Percentiles rank a stretch among this genome's conserved stretches.
Conservation (phyloP, 2,797 vertebrate genomes). For the Acomys russatus region DNA sequence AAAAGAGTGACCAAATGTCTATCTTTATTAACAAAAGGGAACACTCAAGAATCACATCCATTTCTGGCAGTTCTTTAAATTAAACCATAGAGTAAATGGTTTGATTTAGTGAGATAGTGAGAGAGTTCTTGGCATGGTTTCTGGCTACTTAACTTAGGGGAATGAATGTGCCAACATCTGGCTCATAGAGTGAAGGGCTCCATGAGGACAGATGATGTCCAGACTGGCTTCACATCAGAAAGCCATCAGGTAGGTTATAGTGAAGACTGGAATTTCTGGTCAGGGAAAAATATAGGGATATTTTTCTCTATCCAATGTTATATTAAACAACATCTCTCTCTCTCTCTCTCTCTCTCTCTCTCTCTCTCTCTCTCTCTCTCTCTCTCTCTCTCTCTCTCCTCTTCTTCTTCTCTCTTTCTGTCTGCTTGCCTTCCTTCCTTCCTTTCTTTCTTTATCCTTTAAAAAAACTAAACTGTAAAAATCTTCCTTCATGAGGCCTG, state of each 20-base stretch:
- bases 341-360: no score
- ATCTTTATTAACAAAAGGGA: neutral
- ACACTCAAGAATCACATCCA: neutral
- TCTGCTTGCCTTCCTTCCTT: neutral
- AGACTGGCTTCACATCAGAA: neutral
- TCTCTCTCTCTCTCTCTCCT: neutral
- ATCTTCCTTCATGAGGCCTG: neutral
- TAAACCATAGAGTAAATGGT: neutral
- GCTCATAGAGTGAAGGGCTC: neutral
- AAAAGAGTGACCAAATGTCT: neutral
- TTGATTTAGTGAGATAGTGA: neutral
- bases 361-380: no score
- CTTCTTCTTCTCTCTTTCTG: no score
- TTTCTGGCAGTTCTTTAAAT: neutral
- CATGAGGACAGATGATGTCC: neutral
- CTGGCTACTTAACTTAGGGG: neutral
- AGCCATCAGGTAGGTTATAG: neutral
- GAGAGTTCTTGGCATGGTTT: neutral
- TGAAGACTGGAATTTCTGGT: neutral
- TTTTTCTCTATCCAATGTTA: slow-evolving; percentile 3
- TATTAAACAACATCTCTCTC: neutral
- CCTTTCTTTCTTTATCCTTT: neutral
- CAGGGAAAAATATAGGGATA: neutral
- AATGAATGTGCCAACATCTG: neutral
- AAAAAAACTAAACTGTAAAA: neutral